Base-by-base conservation (phyloP, 2,888 invertebrate genomes). In the Mesochorus sp. region DNA sequence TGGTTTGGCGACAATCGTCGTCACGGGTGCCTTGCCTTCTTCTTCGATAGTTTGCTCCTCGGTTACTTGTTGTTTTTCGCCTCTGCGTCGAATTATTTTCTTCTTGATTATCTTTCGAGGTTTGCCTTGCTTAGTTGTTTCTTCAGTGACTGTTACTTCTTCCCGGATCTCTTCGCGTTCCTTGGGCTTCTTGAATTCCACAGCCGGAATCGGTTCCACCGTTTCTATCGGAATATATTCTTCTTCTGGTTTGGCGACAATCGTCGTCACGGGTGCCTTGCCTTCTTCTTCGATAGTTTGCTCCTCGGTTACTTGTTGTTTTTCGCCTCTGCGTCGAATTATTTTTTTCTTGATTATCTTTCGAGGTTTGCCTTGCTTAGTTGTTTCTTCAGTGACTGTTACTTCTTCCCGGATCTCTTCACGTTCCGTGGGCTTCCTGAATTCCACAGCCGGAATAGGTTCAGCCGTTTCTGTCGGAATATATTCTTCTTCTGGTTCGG, bases 21-120 rank as follows among this genome's bases (percentile, higher is more conserved):
- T 90, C 66, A 91, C 84, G 0, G 92, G 92, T 71, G 91, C 85
- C 62, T 89, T 86, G 4, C 90, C 91, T 67, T 92, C 92, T 83
- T 91, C 88, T 83, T 92, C 90, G 42, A 91, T 86, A 17, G 92
- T 92, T 59, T 90, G 85, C 55, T 92, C 92, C 88, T 92, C 91
- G 0, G 91, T 92, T 10, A 92, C 85, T 85, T 92, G 92, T 70
- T 91, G 87, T 82, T 88, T 91, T 42, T 87, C 83, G 57, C 89
- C 92, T 79, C 88, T 90, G 51, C 91, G 42, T 12, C 51, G 51
- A 31, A 67, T 85, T 26, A 84, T 85, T 67, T 72, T 84, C 80
- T 85, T 89, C 10, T 85, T 83, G 3, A 88, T 89, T 74, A 91
- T 90, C 79, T 90, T 91, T 81, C 87, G 90, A 34, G 89, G 89